A percentile compares a stretch with the other conserved stretches of the same genome.
phyloP scores from a whole-genome alignment of 2,888 invertebrate genomes.

The Bombylius major region DNA sequence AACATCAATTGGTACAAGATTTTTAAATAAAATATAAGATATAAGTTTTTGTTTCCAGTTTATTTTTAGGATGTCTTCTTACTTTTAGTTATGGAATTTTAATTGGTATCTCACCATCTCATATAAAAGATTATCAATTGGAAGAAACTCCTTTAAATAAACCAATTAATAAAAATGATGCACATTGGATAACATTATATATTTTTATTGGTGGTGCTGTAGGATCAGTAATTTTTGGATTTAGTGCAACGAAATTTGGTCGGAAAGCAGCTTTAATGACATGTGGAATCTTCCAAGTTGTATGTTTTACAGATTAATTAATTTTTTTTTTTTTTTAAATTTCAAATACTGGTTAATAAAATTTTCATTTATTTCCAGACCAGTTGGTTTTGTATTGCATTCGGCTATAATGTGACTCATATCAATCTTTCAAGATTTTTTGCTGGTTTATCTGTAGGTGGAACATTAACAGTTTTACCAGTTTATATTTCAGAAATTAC shows the following conservation, averaged over 20 bases:
- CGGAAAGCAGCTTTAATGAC: constrained; percentile 24
- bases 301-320: constrained; percentile 17
- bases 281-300: constrained; percentile 28
- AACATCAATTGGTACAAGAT: constrained; percentile 6
- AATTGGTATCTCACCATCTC: constrained; percentile 29
- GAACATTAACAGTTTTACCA: constrained; percentile 25
- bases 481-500: constrained; percentile 28
- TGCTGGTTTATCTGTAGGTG: constrained; percentile 27
- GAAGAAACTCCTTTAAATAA: constrained; percentile 21
- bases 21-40: not conserved
- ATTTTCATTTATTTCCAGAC: constrained; percentile 17
- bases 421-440: constrained; percentile 27
- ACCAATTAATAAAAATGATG: constrained; percentile 19
- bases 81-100: constrained; percentile 30
- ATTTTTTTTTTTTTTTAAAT: no score
- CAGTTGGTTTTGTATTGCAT: constrained; percentile 28
- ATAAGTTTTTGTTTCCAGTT: constrained; percentile 1
- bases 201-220: constrained; percentile 25
- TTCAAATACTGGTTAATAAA: not conserved
- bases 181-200: constrained; percentile 23
- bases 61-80: constrained; percentile 23
- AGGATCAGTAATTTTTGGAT: constrained; percentile 25
- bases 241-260: constrained; percentile 23
- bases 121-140: constrained; percentile 24
- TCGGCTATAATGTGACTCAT: constrained; percentile 27